Conservation (phyloP, 2,797 vertebrate species). For the Crenuchus spilurus region DNA sequence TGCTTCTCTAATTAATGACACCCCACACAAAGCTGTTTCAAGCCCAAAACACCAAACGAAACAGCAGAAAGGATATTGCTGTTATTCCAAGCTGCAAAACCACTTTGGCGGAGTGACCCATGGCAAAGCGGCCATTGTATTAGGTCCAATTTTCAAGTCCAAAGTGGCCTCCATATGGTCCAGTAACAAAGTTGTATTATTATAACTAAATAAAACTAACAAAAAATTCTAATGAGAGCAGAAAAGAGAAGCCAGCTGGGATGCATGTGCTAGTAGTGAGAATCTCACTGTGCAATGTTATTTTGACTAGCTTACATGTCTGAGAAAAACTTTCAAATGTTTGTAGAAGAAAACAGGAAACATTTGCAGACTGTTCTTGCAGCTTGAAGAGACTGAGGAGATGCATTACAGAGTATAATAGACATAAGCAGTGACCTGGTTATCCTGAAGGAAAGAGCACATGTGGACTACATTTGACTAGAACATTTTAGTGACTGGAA, state of each 20-base stretch:
- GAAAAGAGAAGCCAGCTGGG: not conserved
- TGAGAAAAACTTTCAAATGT: no score
- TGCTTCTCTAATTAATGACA: not conserved
- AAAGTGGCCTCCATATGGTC: not conserved
- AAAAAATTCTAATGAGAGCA: not conserved
- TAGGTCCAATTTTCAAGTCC: not conserved
- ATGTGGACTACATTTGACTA: not conserved
- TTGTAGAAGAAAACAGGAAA: no score
- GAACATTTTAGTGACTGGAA: not conserved
- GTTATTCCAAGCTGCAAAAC: not conserved
- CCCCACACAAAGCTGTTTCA: not conserved
- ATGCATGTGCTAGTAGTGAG: not conserved
- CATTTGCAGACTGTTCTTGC: no score
- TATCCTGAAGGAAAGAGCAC: no score
- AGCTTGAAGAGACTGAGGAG: not conserved
- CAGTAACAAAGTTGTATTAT: no score
- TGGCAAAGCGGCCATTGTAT: not conserved
- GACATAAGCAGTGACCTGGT: no score
- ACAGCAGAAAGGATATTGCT: not conserved
- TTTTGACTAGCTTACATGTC: not conserved
- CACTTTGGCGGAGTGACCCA: not conserved
- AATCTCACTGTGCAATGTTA: not conserved
- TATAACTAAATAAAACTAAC: no score
- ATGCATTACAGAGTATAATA: no score
- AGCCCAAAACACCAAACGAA: not conserved